phyloP scores from a whole-genome alignment of 1,140 invertebrate species.

The Propsilocerus akamusi region DNA sequence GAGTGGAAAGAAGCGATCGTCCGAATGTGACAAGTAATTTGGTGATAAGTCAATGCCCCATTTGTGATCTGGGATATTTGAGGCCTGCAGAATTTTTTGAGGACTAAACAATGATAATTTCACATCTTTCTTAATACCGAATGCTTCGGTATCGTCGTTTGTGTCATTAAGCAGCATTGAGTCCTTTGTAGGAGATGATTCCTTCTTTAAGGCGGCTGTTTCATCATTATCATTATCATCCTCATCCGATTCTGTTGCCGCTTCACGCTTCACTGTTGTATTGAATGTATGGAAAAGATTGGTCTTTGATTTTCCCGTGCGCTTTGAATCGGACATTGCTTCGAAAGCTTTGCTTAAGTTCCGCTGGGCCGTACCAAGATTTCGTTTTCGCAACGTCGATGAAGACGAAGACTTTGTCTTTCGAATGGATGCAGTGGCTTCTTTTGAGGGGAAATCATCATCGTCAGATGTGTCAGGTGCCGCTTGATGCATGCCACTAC shows the following conservation, averaged over 20 bases:
- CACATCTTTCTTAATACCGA: background rate
- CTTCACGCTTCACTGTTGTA: background rate
- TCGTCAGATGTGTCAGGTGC: slow-evolving; percentile 17
- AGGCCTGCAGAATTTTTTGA: background rate
- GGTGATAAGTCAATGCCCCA: background rate
- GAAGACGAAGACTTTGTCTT: background rate
- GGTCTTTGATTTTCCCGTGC: background rate
- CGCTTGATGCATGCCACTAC: slow-evolving; percentile 19
- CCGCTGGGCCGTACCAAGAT: background rate
- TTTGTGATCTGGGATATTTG: no score
- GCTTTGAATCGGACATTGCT: background rate
- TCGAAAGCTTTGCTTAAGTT: background rate
- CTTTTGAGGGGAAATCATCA: slow-evolving; percentile 22
- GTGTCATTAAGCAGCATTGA: background rate
- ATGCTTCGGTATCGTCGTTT: background rate
- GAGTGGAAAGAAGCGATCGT: background rate
- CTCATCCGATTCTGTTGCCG: background rate
- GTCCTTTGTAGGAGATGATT: no score
- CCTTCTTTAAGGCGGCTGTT: background rate
- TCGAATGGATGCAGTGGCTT: slow-evolving; percentile 15
- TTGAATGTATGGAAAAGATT: background rate
- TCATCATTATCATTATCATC: background rate
- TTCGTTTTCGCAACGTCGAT: background rate
- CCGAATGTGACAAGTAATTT: background rate
- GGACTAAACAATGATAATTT: background rate